Conservation (phyloP, 1,140 invertebrate species). For the Drosophila nebulosa region DNA sequence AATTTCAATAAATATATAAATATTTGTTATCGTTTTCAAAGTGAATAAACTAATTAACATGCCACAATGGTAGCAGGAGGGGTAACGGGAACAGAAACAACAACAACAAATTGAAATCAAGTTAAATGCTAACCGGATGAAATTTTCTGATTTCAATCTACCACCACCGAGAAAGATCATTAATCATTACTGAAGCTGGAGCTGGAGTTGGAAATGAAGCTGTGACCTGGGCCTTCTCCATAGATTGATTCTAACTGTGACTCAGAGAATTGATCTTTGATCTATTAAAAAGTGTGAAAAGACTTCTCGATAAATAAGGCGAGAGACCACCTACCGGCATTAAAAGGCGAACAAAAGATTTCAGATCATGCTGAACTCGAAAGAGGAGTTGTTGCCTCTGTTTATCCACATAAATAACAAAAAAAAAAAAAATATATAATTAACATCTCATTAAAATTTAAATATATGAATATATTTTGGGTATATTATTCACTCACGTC, state of each 20-base stretch:
- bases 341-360: too few species aligned
- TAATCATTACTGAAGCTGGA: constrained; percentile 29
- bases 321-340: neutral
- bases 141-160: constrained; percentile 24
- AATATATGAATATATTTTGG: neutral
- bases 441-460: neutral
- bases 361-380: too few species aligned
- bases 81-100: neutral
- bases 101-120: neutral
- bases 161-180: constrained; percentile 27
- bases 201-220: neutral
- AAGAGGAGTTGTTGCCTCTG: neutral
- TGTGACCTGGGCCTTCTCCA: neutral
- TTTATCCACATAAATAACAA: neutral
- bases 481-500: neutral
- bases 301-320: neutral
- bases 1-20: constrained; percentile 5
- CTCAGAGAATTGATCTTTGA: constrained; percentile 32
- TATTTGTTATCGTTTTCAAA: constrained; percentile 21
- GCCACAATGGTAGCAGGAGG: constrained; percentile 17
- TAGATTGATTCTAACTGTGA: constrained; percentile 1
- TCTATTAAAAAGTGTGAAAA: neutral
- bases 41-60: constrained; percentile 73
- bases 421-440: neutral
- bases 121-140: constrained; percentile 58